phyloP scores from a whole-genome alignment of 2,797 vertebrate species.

The Tangara arthus region DNA sequence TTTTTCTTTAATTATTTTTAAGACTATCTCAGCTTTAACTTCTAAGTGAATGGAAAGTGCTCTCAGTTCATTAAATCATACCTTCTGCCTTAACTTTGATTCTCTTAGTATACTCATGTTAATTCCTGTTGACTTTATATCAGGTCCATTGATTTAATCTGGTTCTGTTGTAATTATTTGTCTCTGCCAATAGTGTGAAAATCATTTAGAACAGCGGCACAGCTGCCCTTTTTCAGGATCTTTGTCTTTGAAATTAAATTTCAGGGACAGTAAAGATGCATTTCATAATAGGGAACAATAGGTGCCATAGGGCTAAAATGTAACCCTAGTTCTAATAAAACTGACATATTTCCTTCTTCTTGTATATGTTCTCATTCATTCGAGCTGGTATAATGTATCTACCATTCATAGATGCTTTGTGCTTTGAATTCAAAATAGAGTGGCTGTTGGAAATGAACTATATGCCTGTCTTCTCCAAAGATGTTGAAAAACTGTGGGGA shows the following conservation, averaged over 20 bases:
- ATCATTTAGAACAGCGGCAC: not conserved
- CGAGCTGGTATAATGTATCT: not conserved
- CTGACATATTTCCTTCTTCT: not conserved
- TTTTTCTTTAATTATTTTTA: not conserved
- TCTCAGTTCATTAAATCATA: not conserved
- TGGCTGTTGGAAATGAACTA: not conserved
- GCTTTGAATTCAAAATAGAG: not conserved
- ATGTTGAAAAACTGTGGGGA: slow-evolving; percentile 39
- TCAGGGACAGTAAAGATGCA: not conserved
- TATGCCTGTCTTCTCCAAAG: slow-evolving; percentile 12
- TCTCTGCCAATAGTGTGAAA: not conserved
- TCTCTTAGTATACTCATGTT: slow-evolving; percentile 8
- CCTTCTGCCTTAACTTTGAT: slow-evolving; percentile 33
- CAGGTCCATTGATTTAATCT: not conserved
- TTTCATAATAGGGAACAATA: not conserved
- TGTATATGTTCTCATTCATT: not conserved
- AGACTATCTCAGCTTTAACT: slow-evolving; percentile 35
- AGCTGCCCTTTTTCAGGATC: not conserved
- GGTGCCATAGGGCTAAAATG: not conserved
- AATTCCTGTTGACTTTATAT: slow-evolving; percentile 10
- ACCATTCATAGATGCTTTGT: not conserved
- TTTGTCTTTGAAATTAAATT: not conserved
- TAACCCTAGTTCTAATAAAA: slow-evolving; percentile 26
- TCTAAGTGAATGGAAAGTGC: not conserved
- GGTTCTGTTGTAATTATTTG: not conserved